These are phyloP conservation scores for Limnodromus scolopaceus DNA, from an alignment of 2,797 vertebrate species.

Conservation along the genomic window DNA sequence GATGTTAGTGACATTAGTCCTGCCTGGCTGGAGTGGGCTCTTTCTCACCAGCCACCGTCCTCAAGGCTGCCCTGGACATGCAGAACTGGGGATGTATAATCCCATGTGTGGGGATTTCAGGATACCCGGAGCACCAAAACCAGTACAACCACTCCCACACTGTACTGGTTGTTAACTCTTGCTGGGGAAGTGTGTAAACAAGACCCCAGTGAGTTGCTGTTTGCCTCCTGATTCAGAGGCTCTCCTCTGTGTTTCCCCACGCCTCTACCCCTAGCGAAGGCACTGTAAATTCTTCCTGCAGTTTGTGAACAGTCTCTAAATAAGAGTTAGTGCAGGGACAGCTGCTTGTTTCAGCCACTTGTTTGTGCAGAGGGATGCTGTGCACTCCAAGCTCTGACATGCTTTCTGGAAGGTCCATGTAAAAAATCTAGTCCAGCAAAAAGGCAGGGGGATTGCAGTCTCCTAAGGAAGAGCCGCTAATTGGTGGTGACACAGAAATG, in stretches of 20 bases:
- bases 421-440: not conserved
- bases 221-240: not conserved
- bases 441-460: not conserved
- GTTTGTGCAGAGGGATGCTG: not conserved
- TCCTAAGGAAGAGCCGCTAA: constrained; percentile 59
- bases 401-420: not conserved
- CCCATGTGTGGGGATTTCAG: not conserved
- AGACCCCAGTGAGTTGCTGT: not conserved
- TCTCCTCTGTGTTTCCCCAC: not conserved
- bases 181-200: not conserved
- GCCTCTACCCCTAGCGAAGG: not conserved
- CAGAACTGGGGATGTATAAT: not conserved
- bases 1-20: not conserved
- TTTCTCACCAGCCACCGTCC: not conserved
- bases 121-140: not conserved
- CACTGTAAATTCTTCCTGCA: constrained; percentile 13
- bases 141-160: not conserved
- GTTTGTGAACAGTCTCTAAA: constrained; percentile 38
- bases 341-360: not conserved
- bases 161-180: not conserved
- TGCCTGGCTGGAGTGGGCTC: not conserved
- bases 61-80: not conserved
- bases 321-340: constrained; percentile 20
- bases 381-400: constrained; percentile 3
- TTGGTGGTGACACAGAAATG: constrained; percentile 60